Evolutionary conservation across 2,113 vertebrate genomes (phyloP).

Genomic region (Aythya baeri): DNA sequence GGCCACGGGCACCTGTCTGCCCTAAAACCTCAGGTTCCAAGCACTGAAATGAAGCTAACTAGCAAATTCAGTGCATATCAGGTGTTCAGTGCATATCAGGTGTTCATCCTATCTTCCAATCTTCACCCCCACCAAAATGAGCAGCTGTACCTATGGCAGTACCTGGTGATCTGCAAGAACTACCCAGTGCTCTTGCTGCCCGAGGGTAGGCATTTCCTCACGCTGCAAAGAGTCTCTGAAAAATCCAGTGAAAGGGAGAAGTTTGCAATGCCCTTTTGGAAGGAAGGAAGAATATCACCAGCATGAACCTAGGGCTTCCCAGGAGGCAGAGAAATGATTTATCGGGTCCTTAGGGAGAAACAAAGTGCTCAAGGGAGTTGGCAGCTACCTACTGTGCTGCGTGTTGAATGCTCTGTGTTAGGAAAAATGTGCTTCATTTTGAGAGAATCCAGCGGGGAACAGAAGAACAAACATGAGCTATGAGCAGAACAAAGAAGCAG

Average conservation of each 20-base stretch:
- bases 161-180: neutral
- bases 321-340: neutral
- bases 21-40: constrained; percentile 15
- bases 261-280: neutral
- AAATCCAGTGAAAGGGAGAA: neutral
- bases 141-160: neutral
- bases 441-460: neutral
- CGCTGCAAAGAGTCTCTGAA: neutral
- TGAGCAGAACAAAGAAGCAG: neutral
- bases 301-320: neutral
- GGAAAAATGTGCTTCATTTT: neutral
- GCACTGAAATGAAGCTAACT: neutral
- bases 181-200: neutral
- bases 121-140: no score
- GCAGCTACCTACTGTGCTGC: rapidly evolving
- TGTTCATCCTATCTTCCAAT: neutral
- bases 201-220: neutral
- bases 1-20: neutral
- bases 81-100: no score
- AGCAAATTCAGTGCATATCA: neutral
- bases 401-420: neutral
- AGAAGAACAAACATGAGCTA: neutral
- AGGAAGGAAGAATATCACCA: neutral
- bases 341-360: neutral
- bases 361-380: neutral